Conservation (phyloP, 2,888 invertebrate species). For the Tanytarsus gracilentus region DNA sequence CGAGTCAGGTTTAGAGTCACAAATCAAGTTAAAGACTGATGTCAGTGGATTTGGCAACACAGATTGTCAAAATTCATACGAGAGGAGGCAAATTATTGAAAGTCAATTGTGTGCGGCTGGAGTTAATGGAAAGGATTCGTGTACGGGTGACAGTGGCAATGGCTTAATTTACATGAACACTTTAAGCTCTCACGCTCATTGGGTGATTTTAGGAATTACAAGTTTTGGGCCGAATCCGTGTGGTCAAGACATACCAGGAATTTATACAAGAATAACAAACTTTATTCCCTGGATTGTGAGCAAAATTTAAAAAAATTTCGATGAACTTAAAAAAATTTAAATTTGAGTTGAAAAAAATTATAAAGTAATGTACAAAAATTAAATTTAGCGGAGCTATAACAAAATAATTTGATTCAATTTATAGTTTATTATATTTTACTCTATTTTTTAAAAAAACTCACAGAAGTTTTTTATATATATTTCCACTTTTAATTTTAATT, state of each 20-base stretch:
- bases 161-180: constrained; percentile 8
- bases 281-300: background rate
- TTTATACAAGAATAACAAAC: constrained; percentile 31
- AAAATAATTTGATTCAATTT: too few species aligned
- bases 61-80: background rate
- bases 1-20: constrained; percentile 36
- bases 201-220: constrained; percentile 30
- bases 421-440: too few species aligned
- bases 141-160: constrained; percentile 12
- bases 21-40: constrained; percentile 9
- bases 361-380: too few species aligned
- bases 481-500: too few species aligned
- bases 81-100: background rate
- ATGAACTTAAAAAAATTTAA: background rate
- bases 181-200: background rate
- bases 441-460: too few species aligned
- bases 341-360: too few species aligned
- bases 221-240: constrained; percentile 31
- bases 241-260: constrained; percentile 30
- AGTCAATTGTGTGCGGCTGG: constrained; percentile 18
- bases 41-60: background rate
- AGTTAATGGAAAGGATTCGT: constrained; percentile 11
- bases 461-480: too few species aligned
- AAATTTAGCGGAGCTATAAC: too few species aligned
- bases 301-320: background rate